These are phyloP conservation scores for Lasioglossum malachurum DNA, from an alignment of 2,888 invertebrate genomes.

Conservation along the genomic window DNA sequence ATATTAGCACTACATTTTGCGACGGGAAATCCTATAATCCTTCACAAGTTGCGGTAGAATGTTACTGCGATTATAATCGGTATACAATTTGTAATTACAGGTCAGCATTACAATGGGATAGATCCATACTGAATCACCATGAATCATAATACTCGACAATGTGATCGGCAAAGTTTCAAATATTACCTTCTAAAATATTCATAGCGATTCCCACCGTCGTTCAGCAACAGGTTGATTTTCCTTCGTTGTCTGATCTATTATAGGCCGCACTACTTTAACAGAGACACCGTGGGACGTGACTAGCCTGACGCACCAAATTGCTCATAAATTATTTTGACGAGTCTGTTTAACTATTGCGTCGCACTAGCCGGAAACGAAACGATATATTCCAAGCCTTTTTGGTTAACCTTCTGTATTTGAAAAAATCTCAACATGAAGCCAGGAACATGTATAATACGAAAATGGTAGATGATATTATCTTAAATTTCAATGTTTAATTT, in stretches of 20 bases:
- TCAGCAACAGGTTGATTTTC: slow-evolving; percentile 20
- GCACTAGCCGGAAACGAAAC: neutral
- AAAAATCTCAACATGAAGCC: neutral
- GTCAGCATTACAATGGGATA: neutral
- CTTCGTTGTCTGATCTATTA: slow-evolving; percentile 14
- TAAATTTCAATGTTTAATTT: neutral
- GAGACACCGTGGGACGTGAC: neutral
- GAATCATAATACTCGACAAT: neutral
- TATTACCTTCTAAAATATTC: slow-evolving; percentile 12
- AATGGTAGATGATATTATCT: too few relatives aligned
- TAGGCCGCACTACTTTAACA: neutral
- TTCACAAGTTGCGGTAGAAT: neutral
- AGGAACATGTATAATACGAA: neutral
- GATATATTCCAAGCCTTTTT: neutral
- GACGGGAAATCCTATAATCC: neutral
- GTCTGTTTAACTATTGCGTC: neutral
- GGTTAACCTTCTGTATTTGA: neutral
- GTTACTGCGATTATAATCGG: neutral
- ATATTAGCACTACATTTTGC: neutral
- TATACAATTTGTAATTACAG: neutral
- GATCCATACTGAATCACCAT: neutral
- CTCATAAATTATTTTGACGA: neutral
- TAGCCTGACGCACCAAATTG: neutral
- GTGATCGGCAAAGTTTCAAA: neutral
- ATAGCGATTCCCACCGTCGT: neutral